Percentiles rank a stretch among this genome's conserved stretches.
phyloP scores from a whole-genome alignment of 2,888 invertebrate genomes.

The Eugnorisma glareosa region DNA sequence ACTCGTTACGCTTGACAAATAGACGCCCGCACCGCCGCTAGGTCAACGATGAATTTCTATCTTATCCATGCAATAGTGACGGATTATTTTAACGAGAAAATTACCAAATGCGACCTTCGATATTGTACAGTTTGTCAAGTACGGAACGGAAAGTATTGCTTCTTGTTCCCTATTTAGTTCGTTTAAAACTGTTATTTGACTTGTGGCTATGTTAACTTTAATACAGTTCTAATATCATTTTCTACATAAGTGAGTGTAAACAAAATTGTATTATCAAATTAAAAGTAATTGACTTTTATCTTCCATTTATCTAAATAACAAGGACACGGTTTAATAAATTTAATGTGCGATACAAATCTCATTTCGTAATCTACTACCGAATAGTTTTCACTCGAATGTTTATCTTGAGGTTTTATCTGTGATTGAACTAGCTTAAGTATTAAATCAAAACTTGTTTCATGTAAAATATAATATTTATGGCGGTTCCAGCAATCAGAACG shows the following conservation, averaged over 20 bases:
- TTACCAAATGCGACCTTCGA: constrained; percentile 79
- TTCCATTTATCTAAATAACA: constrained; percentile 32
- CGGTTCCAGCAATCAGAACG: constrained; percentile 20
- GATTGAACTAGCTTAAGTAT: constrained; percentile 19
- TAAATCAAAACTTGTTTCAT: constrained; percentile 5
- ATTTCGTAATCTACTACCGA: constrained; percentile 5
- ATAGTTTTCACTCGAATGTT: constrained; percentile 25
- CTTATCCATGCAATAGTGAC: constrained; percentile 68
- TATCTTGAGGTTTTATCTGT: constrained; percentile 22
- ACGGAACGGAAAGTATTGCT: constrained; percentile 56
- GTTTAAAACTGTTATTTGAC: constrained; percentile 9
- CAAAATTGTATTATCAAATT: not conserved
- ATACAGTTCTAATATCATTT: not conserved
- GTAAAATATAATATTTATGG: constrained; percentile 12
- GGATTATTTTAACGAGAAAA: constrained; percentile 74
- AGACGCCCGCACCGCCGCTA: not conserved
- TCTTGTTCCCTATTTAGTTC: constrained; percentile 38
- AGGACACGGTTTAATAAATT: constrained; percentile 36
- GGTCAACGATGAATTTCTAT: constrained; percentile 18
- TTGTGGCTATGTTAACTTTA: constrained; percentile 4
- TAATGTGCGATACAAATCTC: constrained; percentile 27
- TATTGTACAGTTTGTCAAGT: constrained; percentile 62
- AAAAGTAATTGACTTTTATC: constrained; percentile 35
- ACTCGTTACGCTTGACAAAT: constrained; percentile 8
- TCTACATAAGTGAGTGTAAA: not conserved